A percentile compares a stretch with the other conserved stretches of the same genome.
Evolutionary conservation across 2,888 invertebrate species (phyloP).

Genomic region (Allolobophora icterica): DNA sequence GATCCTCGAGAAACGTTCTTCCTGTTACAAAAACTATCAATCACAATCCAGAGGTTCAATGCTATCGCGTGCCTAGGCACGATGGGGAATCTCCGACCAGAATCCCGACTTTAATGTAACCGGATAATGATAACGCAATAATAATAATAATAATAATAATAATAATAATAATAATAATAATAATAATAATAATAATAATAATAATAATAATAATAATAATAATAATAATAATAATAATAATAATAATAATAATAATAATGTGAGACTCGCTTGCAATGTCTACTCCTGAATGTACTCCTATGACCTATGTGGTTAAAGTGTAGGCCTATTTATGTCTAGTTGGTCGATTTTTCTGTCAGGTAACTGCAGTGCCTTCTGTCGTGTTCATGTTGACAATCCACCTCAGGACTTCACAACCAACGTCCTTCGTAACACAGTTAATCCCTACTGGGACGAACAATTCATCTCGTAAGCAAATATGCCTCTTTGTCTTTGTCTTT

Average conservation of each 20-base stretch:
- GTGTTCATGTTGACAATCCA: conserved; percentile 95
- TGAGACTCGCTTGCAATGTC: too few species aligned
- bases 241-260: too few species aligned
- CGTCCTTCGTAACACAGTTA: conserved; percentile 77
- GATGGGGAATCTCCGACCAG: too few species aligned
- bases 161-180: background rate
- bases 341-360: background rate
- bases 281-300: too few species aligned
- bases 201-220: too few species aligned
- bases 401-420: conserved; percentile 91
- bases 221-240: too few species aligned
- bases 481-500: background rate
- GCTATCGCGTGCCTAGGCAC: too few species aligned
- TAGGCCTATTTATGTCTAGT: background rate
- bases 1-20: too few species aligned
- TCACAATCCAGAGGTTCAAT: too few species aligned
- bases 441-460: conserved; percentile 94
- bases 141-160: background rate
- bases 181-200: background rate
- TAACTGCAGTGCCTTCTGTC: conserved; percentile 80
- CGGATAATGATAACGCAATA: background rate
- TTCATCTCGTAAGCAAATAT: conserved; percentile 85
- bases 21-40: too few species aligned
- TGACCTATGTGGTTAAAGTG: too few species aligned
- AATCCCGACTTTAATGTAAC: too few species aligned